Percentiles rank a stretch among this genome's conserved stretches.
Evolutionary conservation across 2,888 invertebrate genomes (phyloP).

Genomic region (Crocallis elinguaria): DNA sequence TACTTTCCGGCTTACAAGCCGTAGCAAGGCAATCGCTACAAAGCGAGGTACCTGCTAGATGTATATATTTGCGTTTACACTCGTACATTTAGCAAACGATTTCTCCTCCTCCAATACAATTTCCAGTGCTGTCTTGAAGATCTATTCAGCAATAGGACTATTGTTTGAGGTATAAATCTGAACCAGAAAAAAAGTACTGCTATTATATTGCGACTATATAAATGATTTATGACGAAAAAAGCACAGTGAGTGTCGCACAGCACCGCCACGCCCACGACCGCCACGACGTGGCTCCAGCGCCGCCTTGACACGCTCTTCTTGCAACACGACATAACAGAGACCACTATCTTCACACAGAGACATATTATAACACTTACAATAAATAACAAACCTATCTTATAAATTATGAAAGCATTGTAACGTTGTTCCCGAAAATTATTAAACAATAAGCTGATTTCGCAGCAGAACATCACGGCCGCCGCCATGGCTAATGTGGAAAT

Average conservation of each 20-base stretch:
- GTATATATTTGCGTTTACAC: too few relatives aligned
- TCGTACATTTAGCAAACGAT: neutral
- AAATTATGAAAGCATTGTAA: neutral
- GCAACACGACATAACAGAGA: conserved; percentile 1
- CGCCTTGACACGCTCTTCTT: neutral
- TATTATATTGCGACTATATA: neutral
- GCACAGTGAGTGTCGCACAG: neutral
- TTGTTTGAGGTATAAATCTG: neutral
- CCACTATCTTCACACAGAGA: neutral
- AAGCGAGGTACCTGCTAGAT: too few relatives aligned
- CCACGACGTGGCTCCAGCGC: neutral
- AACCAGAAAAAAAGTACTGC: neutral
- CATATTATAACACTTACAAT: neutral
- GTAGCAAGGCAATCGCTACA: too few relatives aligned
- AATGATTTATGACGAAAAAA: neutral
- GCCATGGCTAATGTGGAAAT: neutral
- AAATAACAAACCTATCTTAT: neutral
- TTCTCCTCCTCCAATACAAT: neutral
- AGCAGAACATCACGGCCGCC: neutral
- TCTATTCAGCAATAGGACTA: neutral
- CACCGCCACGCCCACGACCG: neutral
- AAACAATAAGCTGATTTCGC: neutral
- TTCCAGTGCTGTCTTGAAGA: neutral
- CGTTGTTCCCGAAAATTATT: too few relatives aligned
- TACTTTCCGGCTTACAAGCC: too few relatives aligned